Evolutionary conservation across 2,888 invertebrate genomes (phyloP), one percentile per base, ranked within the genome.

Genomic region (Habrosyne pyritoides): DNA sequence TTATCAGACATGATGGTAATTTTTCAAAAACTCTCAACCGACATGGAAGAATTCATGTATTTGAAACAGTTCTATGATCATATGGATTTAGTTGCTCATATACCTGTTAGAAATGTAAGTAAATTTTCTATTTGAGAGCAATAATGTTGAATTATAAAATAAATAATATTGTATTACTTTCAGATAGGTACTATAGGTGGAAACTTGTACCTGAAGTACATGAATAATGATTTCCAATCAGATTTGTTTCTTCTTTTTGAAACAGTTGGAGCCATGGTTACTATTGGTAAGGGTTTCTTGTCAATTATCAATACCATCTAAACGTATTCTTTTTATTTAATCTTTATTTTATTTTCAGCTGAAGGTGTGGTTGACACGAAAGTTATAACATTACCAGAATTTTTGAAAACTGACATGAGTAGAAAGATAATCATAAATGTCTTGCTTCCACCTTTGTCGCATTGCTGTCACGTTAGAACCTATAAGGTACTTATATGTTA

Each of bases 81-180:
- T 75, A 84, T 96, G 51, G 94, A 95, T 71, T 79, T 95, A 52
- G 94, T 96, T 7, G 96, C 96, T n/a, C 95, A 95, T 80, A 93
- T 95, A 53, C 94, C 96, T 14, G 94, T 97, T 1, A 89, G 96
- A 87, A 96, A 96, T 84, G 96, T 96, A 86, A 91, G 94, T 81
- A 8, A 21, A 53, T 28, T 1, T 50, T 49, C 14, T 28, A 21
- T 28, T 53, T 53, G 22, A 7, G 7, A 36, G 36, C 4, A 14
- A 36, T 36, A 12, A 36, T 5, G n/a, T 4, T 30, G 30, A 36
- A 36, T 0, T 14, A 5, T 36, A 4, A 2, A 18, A 3, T 53
- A 28, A 10, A 3, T 47, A 54, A 26, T 22, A 10, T 30, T 26
- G 24, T 52, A 26, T 50, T 24, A 12, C 54, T 77, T 81, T 61